A percentile compares a stretch with the other conserved stretches of the same genome.
These are phyloP conservation scores for Sebastes trivittatus DNA, from an alignment of 2,797 vertebrate species.

Conservation along the genomic window DNA sequence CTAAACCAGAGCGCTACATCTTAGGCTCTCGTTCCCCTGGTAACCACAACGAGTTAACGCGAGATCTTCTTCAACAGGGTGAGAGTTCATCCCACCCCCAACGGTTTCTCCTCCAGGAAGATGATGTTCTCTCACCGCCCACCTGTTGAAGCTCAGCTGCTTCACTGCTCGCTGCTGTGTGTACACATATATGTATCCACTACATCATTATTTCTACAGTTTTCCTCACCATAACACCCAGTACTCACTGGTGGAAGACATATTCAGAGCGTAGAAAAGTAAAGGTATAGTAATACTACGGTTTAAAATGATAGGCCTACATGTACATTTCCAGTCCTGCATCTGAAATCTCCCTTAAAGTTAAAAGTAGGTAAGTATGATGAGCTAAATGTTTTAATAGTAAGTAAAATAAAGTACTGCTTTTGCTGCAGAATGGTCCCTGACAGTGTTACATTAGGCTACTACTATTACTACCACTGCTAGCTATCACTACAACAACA, in stretches of 20 bases:
- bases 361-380: background rate
- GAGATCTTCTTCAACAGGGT: constrained; percentile 54
- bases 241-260: background rate
- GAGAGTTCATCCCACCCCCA: background rate
- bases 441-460: background rate
- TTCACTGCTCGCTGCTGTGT: background rate
- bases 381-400: background rate
- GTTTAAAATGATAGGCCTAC: background rate
- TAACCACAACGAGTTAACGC: constrained; percentile 76
- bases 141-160: background rate
- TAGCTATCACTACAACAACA: background rate
- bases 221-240: background rate
- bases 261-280: background rate
- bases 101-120: too few relatives aligned
- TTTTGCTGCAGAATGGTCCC: background rate
- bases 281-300: background rate
- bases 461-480: background rate
- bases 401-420: background rate
- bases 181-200: background rate
- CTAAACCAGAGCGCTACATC: constrained; percentile 45
- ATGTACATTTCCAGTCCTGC: background rate
- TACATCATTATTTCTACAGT: background rate
- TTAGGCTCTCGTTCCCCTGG: constrained; percentile 78
- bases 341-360: background rate
- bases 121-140: background rate